Base-by-base conservation (phyloP, 2,888 invertebrate genomes). In the Andrena bicolor region DNA sequence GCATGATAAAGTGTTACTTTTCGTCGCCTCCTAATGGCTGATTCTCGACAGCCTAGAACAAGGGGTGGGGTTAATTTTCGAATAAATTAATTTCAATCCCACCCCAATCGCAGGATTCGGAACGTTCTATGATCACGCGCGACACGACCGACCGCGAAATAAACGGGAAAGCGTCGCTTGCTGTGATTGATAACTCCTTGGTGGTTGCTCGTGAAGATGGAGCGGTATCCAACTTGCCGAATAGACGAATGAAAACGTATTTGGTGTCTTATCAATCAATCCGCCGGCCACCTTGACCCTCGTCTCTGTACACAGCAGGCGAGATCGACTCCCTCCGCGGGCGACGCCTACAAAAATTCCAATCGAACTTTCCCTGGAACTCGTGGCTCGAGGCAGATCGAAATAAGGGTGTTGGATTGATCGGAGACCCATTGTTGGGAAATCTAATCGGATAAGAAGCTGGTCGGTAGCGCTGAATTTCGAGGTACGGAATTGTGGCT, bases 241-340 rank as follows among this genome's bases (percentile, higher is more conserved):
- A 51, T 51, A 51, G 51, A 5, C 51, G n/a, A n/a, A 20, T 56
- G 23, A 23, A 56, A 23, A 20, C 23, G 56, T 56, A 56, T 56
- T 56, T 56, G 56, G 23, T 23, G 23, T 56, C 56, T 23, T 23
- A 56, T 56, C 56, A 56, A 23, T 56, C 56, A 56, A 56, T 26
- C 23, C 10, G 3, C 10, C 23, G 26, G 8, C 23, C 10, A 56
- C 23, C 56, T 56, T 56, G 56, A 56, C 56, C 20, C 23, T 26
- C 8, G 10, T 26, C 56, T 56, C 23, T 26, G 56, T 26, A 56
- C 56, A 26, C 56, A 56, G 4, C 8, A 13, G 56, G 56, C 23
- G n/a, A 28, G 28, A 20, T 26, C 20, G 56, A 56, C 20, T n/a
- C n/a, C 41, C 56, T 53, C 56, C 10, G 23, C 20, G 26, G 56